Conservation (phyloP, 1,140 invertebrate genomes). For the Teleogryllus occipitalis region DNA sequence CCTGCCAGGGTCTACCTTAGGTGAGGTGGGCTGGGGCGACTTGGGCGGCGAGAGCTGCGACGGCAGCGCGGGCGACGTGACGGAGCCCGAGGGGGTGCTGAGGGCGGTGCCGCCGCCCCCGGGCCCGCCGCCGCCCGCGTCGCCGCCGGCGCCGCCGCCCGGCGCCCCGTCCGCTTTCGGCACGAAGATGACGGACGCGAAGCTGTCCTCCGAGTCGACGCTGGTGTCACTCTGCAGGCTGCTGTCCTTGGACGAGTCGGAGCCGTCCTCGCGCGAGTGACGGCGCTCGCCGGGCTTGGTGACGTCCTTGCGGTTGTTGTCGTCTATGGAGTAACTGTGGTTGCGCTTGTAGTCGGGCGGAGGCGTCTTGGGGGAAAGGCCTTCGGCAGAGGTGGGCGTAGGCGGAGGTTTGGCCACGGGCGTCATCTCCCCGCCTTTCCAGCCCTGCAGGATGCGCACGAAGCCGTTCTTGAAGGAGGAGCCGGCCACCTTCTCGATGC, state of each 20-base stretch:
- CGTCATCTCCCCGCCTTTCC: conserved; percentile 48
- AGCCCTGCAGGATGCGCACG: conserved; percentile 65
- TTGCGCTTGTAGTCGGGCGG: conserved; percentile 27
- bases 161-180: conserved; percentile 48
- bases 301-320: conserved; percentile 31
- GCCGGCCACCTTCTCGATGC: conserved; percentile 69
- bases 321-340: conserved; percentile 19
- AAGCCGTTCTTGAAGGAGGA: conserved; percentile 53
- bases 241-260: conserved; percentile 84
- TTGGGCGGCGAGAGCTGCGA: conserved; percentile 29
- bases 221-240: conserved; percentile 88
- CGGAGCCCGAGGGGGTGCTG: conserved; percentile 84
- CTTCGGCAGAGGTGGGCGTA: conserved; percentile 20
- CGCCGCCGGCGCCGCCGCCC: conserved; percentile 68
- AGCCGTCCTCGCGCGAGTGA: conserved; percentile 71
- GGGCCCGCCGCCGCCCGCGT: conserved; percentile 83
- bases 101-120: conserved; percentile 89
- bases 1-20: conserved; percentile 23
- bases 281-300: conserved; percentile 44
- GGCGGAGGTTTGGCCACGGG: conserved; percentile 14
- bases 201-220: conserved; percentile 85
- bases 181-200: conserved; percentile 82
- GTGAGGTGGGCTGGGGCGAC: conserved; percentile 42
- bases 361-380: conserved; percentile 20
- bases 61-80: conserved; percentile 58